Conservation (phyloP, 2,113 vertebrate genomes). For the Xenotilapia leptura region DNA sequence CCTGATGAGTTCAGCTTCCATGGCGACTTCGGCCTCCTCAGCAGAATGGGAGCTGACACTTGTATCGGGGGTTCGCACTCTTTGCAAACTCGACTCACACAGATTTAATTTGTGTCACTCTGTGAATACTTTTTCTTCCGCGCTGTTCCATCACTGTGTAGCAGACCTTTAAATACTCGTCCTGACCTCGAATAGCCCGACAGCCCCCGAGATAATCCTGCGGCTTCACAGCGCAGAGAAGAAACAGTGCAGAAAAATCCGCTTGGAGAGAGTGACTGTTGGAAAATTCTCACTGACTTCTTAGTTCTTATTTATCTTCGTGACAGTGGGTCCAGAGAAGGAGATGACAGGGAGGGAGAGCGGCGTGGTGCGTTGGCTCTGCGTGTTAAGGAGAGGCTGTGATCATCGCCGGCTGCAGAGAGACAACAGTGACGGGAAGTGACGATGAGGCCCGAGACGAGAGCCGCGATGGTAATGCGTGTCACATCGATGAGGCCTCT, state of each 20-base stretch:
- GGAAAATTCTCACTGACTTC: conserved; percentile 48
- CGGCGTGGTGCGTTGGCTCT: background rate
- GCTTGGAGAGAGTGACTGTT: conserved; percentile 36
- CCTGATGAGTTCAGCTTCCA: background rate
- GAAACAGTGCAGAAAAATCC: conserved; percentile 12
- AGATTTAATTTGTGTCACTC: conserved; percentile 15
- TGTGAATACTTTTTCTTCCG: background rate
- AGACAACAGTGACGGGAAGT: conserved; percentile 1
- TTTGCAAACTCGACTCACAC: background rate
- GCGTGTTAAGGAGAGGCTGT: conserved; percentile 9
- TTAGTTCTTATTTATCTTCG: conserved; percentile 44
- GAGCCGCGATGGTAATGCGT: conserved; percentile 43
- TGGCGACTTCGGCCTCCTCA: background rate
- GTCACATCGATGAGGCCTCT: conserved; percentile 70
- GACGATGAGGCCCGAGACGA: conserved; percentile 8
- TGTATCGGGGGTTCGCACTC: background rate
- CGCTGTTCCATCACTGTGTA: background rate
- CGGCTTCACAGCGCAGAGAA: background rate
- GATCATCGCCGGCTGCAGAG: conserved; percentile 47
- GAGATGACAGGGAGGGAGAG: conserved; percentile 7
- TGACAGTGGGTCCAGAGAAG: conserved; percentile 28
- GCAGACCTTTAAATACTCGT: conserved; percentile 23
- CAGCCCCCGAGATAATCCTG: conserved; percentile 34
- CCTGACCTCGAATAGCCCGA: conserved; percentile 16
- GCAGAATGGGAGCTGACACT: conserved; percentile 7